Evolutionary conservation across 2,888 invertebrate genomes (phyloP).

Genomic region (Ctenicera cuprea): DNA sequence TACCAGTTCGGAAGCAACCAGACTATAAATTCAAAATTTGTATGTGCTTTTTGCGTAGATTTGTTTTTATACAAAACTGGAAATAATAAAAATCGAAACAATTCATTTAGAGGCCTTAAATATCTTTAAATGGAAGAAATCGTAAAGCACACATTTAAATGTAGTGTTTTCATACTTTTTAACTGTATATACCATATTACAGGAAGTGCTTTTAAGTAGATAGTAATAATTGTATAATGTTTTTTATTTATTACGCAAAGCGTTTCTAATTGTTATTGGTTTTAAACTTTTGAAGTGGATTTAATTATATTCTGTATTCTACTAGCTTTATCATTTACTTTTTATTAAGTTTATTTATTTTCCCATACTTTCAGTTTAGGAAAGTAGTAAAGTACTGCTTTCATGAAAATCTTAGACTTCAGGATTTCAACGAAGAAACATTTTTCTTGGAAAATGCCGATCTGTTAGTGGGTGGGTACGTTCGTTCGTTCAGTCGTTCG

Average conservation of each 20-base stretch:
- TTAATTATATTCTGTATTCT: too few relatives aligned
- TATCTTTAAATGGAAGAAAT: conserved; percentile 13
- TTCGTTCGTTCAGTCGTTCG: too few relatives aligned
- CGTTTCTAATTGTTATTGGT: not conserved
- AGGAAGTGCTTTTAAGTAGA: conserved; percentile 12
- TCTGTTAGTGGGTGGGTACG: too few relatives aligned
- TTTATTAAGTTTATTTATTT: too few relatives aligned
- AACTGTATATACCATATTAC: conserved; percentile 16
- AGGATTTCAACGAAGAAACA: too few relatives aligned
- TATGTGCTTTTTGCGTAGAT: conserved; percentile 21
- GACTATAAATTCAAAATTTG: conserved; percentile 74
- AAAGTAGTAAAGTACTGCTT: too few relatives aligned
- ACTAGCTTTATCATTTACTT: too few relatives aligned
- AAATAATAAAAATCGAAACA: not conserved
- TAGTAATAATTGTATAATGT: not conserved
- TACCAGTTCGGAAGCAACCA: conserved; percentile 82
- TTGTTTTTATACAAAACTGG: conserved; percentile 27
- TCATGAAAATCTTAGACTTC: too few relatives aligned
- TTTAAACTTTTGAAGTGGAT: not conserved
- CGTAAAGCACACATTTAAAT: conserved; percentile 1
- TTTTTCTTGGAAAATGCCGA: too few relatives aligned
- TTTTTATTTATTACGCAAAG: too few relatives aligned
- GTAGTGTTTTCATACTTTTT: conserved; percentile 30
- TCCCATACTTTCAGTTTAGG: too few relatives aligned
- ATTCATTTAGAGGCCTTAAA: conserved; percentile 46